Evolutionary conservation across 2,113 vertebrate genomes (phyloP).

Genomic region (Tyto alba): DNA sequence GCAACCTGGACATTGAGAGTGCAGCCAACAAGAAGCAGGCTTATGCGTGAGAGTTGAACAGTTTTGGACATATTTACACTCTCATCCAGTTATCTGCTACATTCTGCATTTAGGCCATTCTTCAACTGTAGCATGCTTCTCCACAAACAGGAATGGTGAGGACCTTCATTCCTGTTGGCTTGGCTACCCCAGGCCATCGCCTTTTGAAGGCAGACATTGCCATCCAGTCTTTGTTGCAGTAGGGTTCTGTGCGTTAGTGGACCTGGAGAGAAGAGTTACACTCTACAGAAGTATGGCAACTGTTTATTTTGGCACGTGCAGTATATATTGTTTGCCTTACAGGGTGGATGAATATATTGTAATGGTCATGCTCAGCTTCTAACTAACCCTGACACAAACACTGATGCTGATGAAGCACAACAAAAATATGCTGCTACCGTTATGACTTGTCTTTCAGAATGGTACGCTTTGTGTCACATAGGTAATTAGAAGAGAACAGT

Average conservation of each 20-base stretch:
- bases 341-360: background rate
- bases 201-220: background rate
- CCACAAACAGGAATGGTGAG: background rate
- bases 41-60: no score
- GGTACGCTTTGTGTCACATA: background rate
- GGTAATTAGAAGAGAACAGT: conserved; percentile 13
- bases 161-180: background rate
- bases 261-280: background rate
- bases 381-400: conserved; percentile 16
- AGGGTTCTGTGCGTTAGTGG: background rate
- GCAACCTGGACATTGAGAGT: background rate
- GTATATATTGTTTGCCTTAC: background rate
- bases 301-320: background rate
- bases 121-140: background rate
- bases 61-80: background rate
- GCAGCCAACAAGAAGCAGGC: background rate
- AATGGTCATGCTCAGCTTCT: background rate
- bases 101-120: background rate
- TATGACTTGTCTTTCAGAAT: background rate
- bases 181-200: background rate
- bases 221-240: background rate
- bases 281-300: background rate
- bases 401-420: conserved; percentile 17
- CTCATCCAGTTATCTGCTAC: background rate
- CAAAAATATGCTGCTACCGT: background rate